These are phyloP conservation scores for chimpanzee (Pan troglodytes) DNA, from an alignment of 2,113 vertebrate genomes.

Conservation along the genomic window NHGRI_mPanTro3-v2.1_pri NC_072407.2:136337001-136337500, in stretches of 20 bases:
- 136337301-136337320: no score
- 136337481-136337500: slow-evolving; percentile 87
- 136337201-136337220: slow-evolving; percentile 91
- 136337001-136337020: no score
- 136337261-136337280: background rate
- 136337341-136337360: rapidly evolving
- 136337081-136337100: slow-evolving; percentile 88
- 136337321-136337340: rapidly evolving
- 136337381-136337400: no score
- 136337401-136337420: background rate
- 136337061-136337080: background rate
- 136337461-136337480: background rate
- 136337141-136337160: slow-evolving; percentile 95
- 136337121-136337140: slow-evolving; percentile 88
- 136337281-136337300: background rate
- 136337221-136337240: slow-evolving; percentile 82
- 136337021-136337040: rapidly evolving
- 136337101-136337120: slow-evolving; percentile 95
- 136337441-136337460: background rate
- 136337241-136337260: background rate
- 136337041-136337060: background rate
- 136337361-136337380: background rate
- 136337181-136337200: slow-evolving; percentile 86
- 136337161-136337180: slow-evolving; percentile 92
- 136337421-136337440: background rate